Percentiles rank a stretch among this genome's conserved stretches.
Evolutionary conservation across 2,113 vertebrate species (phyloP).

Genomic region (Pitta sordida): DNA sequence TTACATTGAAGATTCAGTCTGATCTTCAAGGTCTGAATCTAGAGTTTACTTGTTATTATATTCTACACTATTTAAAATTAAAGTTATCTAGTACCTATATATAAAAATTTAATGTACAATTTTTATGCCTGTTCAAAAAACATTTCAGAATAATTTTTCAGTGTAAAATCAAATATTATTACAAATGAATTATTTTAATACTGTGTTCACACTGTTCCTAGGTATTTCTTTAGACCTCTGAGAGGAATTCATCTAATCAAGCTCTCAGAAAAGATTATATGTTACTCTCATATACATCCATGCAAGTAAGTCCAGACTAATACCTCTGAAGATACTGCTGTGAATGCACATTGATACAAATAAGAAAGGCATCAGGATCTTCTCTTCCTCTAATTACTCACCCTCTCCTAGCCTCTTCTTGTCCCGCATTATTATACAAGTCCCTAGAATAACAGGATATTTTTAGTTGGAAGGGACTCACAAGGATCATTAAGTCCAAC

Average conservation of each 20-base stretch:
- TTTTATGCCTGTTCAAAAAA: slow-evolving; percentile 7
- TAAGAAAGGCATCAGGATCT: background rate
- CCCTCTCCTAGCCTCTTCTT: background rate
- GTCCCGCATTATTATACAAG: background rate
- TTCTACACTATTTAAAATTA: background rate
- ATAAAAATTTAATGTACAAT: background rate
- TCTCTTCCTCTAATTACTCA: background rate
- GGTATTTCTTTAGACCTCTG: background rate
- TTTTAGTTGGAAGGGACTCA: background rate
- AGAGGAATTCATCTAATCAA: background rate
- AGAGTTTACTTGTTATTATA: slow-evolving; percentile 30
- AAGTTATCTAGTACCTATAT: background rate
- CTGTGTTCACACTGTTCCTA: background rate
- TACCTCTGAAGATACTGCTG: background rate
- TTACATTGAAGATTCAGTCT: slow-evolving; percentile 39
- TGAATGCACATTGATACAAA: background rate
- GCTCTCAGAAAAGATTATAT: background rate
- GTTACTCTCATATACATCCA: background rate
- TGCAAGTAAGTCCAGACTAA: background rate
- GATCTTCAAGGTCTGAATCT: background rate
- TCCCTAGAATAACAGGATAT: background rate
- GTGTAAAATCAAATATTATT: background rate
- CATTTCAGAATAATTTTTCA: slow-evolving; percentile 13
- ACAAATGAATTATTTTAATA: background rate
- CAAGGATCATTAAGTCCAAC: background rate